Evolutionary conservation across 2,113 vertebrate genomes (phyloP).

Genomic region (Sebastes schlegelii): DNA sequence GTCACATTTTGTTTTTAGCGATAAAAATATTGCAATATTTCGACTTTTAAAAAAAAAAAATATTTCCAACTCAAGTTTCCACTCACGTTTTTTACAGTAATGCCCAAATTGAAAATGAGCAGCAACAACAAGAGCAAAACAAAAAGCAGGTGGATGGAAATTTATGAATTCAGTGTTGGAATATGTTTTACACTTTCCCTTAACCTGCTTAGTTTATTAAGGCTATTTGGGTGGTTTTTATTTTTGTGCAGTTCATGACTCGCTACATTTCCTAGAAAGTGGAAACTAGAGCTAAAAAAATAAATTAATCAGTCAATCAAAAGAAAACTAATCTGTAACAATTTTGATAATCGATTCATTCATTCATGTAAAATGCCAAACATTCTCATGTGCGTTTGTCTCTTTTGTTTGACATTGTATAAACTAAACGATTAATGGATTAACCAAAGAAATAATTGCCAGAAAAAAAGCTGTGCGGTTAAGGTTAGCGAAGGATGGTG

Average conservation of each 20-base stretch:
- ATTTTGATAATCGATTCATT: too few species aligned
- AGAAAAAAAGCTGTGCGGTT: neutral
- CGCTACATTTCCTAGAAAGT: neutral
- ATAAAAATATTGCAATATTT: neutral
- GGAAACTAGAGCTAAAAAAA: neutral
- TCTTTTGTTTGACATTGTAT: neutral
- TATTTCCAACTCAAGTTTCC: neutral
- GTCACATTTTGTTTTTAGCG: neutral
- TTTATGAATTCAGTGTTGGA: too few species aligned
- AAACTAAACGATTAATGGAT: neutral
- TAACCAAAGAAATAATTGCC: neutral
- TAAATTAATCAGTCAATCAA: neutral
- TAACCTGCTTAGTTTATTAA: neutral
- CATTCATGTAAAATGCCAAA: neutral
- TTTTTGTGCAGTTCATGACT: neutral
- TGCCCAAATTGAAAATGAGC: neutral
- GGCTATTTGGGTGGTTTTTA: neutral
- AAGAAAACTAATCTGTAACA: neutral
- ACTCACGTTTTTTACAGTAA: neutral
- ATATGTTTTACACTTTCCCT: too few species aligned
- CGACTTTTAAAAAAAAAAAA: too few species aligned
- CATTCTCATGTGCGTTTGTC: neutral
- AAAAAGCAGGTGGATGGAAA: too few species aligned
- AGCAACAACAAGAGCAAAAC: too few species aligned
- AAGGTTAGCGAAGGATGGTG: neutral